Evolutionary conservation across 2,888 invertebrate genomes (phyloP).

Genomic region (Apodemia hepburni): DNA sequence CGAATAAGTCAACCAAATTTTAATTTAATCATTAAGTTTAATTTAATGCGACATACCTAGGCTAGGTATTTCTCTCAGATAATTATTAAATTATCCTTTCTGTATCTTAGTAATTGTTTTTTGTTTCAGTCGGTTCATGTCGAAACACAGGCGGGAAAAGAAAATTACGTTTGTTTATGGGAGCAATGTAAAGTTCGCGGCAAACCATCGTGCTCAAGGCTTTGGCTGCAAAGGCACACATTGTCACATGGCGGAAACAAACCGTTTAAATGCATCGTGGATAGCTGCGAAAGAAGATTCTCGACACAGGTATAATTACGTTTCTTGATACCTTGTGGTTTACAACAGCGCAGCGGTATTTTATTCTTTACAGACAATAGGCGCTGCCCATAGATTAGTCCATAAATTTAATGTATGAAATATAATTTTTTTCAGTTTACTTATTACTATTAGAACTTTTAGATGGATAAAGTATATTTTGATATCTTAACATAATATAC

Average conservation of each 20-base stretch:
- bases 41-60: too few species aligned
- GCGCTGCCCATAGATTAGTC: not conserved
- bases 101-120: not conserved
- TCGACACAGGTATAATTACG: slow-evolving; percentile 88
- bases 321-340: slow-evolving; percentile 32
- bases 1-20: too few species aligned
- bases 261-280: slow-evolving; percentile 97
- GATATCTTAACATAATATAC: too few species aligned
- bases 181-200: slow-evolving; percentile 96
- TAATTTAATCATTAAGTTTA: too few species aligned
- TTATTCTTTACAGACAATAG: not conserved
- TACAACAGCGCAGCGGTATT: slow-evolving; percentile 17
- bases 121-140: slow-evolving; percentile 86
- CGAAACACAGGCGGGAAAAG: slow-evolving; percentile 89
- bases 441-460: too few species aligned
- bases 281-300: slow-evolving; percentile 93
- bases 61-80: too few species aligned
- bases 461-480: too few species aligned
- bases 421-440: too few species aligned
- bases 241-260: slow-evolving; percentile 95
- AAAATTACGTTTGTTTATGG: slow-evolving; percentile 96
- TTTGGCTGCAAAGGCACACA: slow-evolving; percentile 96
- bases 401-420: not conserved
- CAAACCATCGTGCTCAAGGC: slow-evolving; percentile 93
- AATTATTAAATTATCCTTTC: too few species aligned